Conservation (phyloP, 2,113 vertebrate genomes). For the Mesoclemmys tuberculata region DNA sequence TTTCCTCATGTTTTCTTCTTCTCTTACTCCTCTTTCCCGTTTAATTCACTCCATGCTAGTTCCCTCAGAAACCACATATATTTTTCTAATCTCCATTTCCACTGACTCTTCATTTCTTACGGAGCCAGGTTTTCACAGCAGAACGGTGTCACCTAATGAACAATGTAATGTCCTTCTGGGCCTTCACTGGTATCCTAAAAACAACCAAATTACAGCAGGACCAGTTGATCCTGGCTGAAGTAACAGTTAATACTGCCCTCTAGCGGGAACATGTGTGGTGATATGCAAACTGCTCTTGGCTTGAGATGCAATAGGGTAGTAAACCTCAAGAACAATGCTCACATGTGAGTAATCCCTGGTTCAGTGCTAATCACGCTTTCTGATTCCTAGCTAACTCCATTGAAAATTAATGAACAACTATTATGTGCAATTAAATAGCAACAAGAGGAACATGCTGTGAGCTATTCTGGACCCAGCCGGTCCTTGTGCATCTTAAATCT, state of each 20-base stretch:
- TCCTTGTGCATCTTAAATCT: neutral
- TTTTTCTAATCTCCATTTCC: neutral
- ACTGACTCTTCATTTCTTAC: neutral
- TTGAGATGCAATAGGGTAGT: neutral
- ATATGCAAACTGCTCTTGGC: neutral
- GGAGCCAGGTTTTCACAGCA: neutral
- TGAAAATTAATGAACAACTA: slow-evolving; percentile 9
- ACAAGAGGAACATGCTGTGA: neutral
- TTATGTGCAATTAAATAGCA: slow-evolving; percentile 1
- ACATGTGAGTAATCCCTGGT: neutral
- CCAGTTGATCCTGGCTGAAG: neutral
- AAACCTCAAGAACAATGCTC: neutral
- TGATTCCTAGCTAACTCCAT: neutral
- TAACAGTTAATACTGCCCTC: neutral
- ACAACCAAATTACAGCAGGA: neutral
- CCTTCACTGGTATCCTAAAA: too few species aligned
- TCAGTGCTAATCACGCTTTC: neutral
- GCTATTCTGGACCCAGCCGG: neutral
- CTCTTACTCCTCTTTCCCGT: neutral
- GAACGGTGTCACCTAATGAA: neutral
- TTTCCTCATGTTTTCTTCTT: slow-evolving; percentile 20
- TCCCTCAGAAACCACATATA: slow-evolving; percentile 4
- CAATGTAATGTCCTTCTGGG: neutral
- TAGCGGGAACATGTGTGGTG: neutral
- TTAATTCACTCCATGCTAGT: slow-evolving; percentile 21